A percentile compares a stretch with the other conserved stretches of the same genome.
phyloP scores from a whole-genome alignment of 2,797 vertebrate genomes.

The Loriculus beryllinus region DNA sequence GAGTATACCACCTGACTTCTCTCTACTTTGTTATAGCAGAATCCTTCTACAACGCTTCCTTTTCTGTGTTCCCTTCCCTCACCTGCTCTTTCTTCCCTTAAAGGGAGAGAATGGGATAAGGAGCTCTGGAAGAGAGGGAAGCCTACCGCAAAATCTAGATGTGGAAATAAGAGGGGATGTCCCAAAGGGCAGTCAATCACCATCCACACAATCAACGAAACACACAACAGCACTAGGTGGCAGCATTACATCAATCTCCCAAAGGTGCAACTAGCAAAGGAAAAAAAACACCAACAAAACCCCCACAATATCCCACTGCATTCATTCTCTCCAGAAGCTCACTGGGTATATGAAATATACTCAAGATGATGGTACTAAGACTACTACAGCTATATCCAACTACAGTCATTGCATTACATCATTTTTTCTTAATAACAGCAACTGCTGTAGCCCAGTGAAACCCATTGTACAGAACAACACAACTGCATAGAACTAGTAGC shows the following conservation, averaged over 20 bases:
- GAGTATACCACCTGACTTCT: neutral
- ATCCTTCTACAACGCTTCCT: neutral
- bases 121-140: neutral
- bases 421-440: neutral
- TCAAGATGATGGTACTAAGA: neutral
- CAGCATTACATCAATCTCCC: neutral
- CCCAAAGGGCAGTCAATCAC: neutral
- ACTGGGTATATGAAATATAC: neutral
- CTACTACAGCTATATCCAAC: neutral
- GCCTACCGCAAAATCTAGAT: neutral
- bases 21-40: neutral
- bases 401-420: neutral
- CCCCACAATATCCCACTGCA: neutral
- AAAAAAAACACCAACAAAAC: neutral
- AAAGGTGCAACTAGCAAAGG: neutral
- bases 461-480: neutral
- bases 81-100: neutral
- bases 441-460: neutral
- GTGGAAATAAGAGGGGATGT: neutral
- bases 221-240: neutral
- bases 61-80: neutral
- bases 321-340: neutral
- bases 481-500: neutral
- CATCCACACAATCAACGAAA: rapidly evolving
- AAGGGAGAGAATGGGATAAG: neutral